Evolutionary conservation across 2,113 vertebrate genomes (phyloP).

Genomic region (Xenopus borealis): DNA sequence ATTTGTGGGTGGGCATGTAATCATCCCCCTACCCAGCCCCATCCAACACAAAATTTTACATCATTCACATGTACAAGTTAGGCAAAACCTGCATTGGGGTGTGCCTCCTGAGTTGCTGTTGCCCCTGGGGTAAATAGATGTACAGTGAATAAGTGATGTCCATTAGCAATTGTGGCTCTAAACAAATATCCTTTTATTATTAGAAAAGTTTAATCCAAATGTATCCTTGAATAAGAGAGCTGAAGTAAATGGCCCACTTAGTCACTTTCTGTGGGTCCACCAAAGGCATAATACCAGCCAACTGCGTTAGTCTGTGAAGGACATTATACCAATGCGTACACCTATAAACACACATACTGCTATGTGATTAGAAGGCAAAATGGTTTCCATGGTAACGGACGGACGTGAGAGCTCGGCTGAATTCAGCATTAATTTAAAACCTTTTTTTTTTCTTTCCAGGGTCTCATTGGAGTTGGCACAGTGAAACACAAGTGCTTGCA

Average conservation of each 20-base stretch:
- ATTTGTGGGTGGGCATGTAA: too few species aligned
- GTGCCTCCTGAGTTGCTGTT: too few species aligned
- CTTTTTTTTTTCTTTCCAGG: conserved; percentile 54
- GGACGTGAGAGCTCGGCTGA: conserved; percentile 63
- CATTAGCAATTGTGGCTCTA: too few species aligned
- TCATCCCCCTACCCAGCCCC: too few species aligned
- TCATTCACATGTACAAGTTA: too few species aligned
- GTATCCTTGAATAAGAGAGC: conserved; percentile 47
- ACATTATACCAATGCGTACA: conserved; percentile 65
- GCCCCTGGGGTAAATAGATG: too few species aligned
- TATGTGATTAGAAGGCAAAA: conserved; percentile 72
- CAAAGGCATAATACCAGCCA: conserved; percentile 48
- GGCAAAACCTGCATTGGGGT: too few species aligned
- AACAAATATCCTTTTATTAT: not conserved
- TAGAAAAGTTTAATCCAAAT: not conserved
- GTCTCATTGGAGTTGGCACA: conserved; percentile 67
- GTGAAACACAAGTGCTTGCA: conserved; percentile 67
- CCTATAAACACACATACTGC: conserved; percentile 63
- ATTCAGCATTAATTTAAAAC: conserved; percentile 73
- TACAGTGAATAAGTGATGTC: too few species aligned
- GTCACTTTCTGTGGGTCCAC: conserved; percentile 51
- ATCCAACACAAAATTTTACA: too few species aligned
- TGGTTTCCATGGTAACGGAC: conserved; percentile 67
- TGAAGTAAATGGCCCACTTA: conserved; percentile 53
- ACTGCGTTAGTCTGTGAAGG: conserved; percentile 66